Evolutionary conservation across 1,140 invertebrate genomes (phyloP), one percentile per base, ranked within the genome.

Genomic region (Lepidurus couesii): DNA sequence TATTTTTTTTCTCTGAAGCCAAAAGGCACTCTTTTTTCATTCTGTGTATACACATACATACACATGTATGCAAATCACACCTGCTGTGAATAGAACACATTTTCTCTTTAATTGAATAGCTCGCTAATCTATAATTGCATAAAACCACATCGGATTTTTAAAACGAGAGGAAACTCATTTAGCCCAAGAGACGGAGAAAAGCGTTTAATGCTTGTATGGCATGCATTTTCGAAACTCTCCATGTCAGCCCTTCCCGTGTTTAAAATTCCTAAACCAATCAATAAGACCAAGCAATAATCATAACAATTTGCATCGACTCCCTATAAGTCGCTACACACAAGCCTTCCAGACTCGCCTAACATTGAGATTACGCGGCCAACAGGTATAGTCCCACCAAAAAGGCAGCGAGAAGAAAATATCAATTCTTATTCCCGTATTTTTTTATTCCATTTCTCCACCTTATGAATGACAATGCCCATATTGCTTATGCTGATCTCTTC

Each of bases 381-480:
- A 65, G 7, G 53, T 13, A 65, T 21, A 16, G 9, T 65, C 53
- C 53, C 16, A 65, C 16, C 5, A 7, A n/a, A n/a, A 9, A 65
- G 16, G 53, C 53, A 65, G 53, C 16, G 53, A 65, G n/a, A 65
- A 65, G 53, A 65, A 21, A 65, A 65, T 65, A 7, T 65, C 53
- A 65, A 65, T 65, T 65, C 16, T 65, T n/a, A 65, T 65, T 65
- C 16, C 21, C 16, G 53, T 21, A 13, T 16, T 65, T 65, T 65
- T 65, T 65, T 65, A 65, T 65, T 65, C 53, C 53, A 16, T 65
- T 65, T 65, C 53, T 65, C 53, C 13, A 34, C 53, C 53, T 65
- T 65, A 65, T 65, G 53, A 65, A 65, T 65, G 53, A 65, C 53
- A 65, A 65, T 65, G 53, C n/a, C 53, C 53, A 65, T 65, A 65